Evolutionary conservation across 2,113 vertebrate genomes (phyloP), one percentile per base, ranked within the genome.

Genomic region (Antennarius striatus): DNA sequence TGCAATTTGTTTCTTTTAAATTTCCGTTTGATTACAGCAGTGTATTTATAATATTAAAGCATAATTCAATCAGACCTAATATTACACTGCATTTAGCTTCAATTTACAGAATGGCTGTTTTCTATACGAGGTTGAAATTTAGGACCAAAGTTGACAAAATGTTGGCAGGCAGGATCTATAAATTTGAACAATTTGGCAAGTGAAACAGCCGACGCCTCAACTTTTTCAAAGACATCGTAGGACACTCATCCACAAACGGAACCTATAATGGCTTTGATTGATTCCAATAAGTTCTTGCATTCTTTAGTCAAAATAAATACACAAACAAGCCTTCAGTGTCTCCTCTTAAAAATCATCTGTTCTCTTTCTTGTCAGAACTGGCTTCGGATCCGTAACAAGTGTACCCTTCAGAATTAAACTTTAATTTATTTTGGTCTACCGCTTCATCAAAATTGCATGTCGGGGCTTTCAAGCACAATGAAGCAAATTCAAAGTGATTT

Each of bases 391-490:
- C 62, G 81, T 83, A 63, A 80, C 77, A 65, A 80, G 57, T 60
- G 53, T 46, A 81, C 77, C 28, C 32, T 59, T 73, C 32, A 29
- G 48, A 32, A 73, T 83, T 40, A 82, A 86, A 78, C 4, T 59
- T 85, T 81, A 30, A 86, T 75, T 13, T 58, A 68, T 72, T 76
- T 68, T 36, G 53, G 68, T 52, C 29, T 28, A 58, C 62, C 46
- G 13, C 60, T 56, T 67, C 53, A 80, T 90, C 22, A 84, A 87
- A 81, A 36, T 75, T 83, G 88, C 10, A 90, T 46, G 6, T 4
- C 7, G 16, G 49, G 61, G 61, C 73, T 83, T 87, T 82, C 58
- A 73, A 68, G 76, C 64, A 75, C 71, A 79, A 72, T 77, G 59
- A 76, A 46, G 63, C 42, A 66, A 77, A 80, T 64, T 43, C 60